These are phyloP conservation scores for Phyllopteryx taeniolatus DNA, from an alignment of 2,113 vertebrate species.

Conservation along the genomic window DNA sequence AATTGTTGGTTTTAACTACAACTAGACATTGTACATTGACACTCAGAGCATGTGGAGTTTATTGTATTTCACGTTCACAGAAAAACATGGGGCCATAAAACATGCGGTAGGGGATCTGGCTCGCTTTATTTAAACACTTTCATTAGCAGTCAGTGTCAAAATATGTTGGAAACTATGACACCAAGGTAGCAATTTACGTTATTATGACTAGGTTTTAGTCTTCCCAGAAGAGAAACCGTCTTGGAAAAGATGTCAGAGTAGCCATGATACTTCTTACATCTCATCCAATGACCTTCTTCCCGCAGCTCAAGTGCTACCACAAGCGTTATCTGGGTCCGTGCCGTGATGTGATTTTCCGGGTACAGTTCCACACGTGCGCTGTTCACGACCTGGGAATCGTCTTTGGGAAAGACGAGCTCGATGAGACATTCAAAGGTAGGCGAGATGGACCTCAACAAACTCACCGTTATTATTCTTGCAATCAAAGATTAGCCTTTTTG, in stretches of 20 bases:
- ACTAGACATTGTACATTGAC: neutral
- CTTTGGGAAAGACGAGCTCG: slow-evolving; percentile 94
- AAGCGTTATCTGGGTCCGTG: slow-evolving; percentile 89
- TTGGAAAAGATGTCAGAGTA: neutral
- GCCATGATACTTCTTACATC: neutral
- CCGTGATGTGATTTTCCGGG: slow-evolving; percentile 91
- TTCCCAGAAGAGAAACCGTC: slow-evolving; percentile 10
- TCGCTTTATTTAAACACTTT: slow-evolving; percentile 51
- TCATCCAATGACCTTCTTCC: neutral
- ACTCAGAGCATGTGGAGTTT: slow-evolving; percentile 37
- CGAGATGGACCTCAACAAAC: neutral
- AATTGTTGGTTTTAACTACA: slow-evolving; percentile 28
- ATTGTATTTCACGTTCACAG: slow-evolving; percentile 40
- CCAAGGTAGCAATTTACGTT: slow-evolving; percentile 21
- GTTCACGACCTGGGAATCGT: slow-evolving; percentile 90
- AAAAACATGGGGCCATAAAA: slow-evolving; percentile 53
- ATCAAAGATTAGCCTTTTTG: neutral
- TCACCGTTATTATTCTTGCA: neutral
- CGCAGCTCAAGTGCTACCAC: slow-evolving; percentile 95
- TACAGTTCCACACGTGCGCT: slow-evolving; percentile 96
- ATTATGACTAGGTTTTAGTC: neutral
- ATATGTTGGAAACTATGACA: slow-evolving; percentile 57
- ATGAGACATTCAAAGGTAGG: slow-evolving; percentile 95
- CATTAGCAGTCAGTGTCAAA: slow-evolving; percentile 49
- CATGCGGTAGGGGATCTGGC: slow-evolving; percentile 38